Base-by-base conservation (phyloP, 2,113 vertebrate genomes). In the Lepisosteus osseus region DNA sequence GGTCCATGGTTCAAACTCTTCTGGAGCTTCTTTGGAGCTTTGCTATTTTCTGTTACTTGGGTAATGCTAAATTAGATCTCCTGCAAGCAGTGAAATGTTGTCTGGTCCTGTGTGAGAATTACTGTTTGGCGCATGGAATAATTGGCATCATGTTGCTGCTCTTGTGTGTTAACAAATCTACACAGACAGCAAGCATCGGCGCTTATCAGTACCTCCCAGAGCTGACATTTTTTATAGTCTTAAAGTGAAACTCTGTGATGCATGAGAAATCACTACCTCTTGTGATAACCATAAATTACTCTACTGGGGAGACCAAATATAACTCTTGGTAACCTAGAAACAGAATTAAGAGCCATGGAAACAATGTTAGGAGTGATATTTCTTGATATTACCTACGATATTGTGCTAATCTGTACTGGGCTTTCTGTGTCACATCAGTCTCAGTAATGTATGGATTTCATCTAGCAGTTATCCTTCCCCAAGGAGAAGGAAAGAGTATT, bases 261-360 rank as follows among this genome's bases (percentile, higher is more conserved):
- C 17, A 64, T 41, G 17, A 64, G 17, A 64, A 64, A 64, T 64
- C 62, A 40, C 8, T 42, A 64, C 6, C 62, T 5, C 17, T 61
- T 8, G 4, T 64, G 17, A 64, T 64, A 42, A 64, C 62, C 7
- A 64, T 42, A 15, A 64, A 40, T 64, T 64, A 64, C 12, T 64
- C 62, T 42, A 61, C 12, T 14, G 40, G 15, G 29, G 12, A 29
- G 67, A 40, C 17, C 61, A 29, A 63, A 40, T 14, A 43, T 12
- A 54, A 55, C 43, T 12, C 42, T 45, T 45, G 13, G 74, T 74
- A 69, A 72, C 79, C 67, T 70, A 61, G 77, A 77, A 61, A 80
- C 65, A 17, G 14, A 42, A 76, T 61, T 41, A 15, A 73, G 66
- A 61, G 57, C 73, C 81, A 82, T 82, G 76, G 73, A 68, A 82